A percentile compares a stretch with the other conserved stretches of the same genome.
Conservation (phyloP, 1,140 invertebrate genomes). For the Mamestra configurata region DNA sequence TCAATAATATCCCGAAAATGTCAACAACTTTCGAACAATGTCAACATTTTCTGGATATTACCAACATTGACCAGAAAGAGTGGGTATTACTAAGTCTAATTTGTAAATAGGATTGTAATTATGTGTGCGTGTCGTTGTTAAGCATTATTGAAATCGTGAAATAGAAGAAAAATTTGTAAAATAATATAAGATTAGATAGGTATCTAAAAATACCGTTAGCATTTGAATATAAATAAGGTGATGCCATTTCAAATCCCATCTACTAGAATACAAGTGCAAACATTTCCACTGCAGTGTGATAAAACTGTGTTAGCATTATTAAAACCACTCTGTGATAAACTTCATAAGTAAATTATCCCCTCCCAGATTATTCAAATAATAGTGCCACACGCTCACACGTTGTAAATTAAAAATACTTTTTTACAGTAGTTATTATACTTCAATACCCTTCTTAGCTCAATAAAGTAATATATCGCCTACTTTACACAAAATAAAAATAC, state of each 20-base stretch:
- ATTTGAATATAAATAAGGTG: not conserved
- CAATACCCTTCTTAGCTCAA: not conserved
- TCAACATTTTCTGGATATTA: not conserved
- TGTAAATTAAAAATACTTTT: not conserved
- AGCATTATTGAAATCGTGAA: not conserved
- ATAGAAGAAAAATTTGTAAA: not conserved
- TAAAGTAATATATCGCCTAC: conserved; percentile 2
- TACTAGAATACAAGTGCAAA: not conserved
- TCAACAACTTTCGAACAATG: not conserved
- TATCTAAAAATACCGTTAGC: not conserved
- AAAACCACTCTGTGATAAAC: not conserved
- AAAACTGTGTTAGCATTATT: not conserved
- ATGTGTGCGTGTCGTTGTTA: not conserved
- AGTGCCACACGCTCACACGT: not conserved
- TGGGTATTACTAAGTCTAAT: not conserved
- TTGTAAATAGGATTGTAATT: not conserved
- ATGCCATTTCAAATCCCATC: not conserved
- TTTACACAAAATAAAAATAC: not conserved
- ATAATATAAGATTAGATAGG: not conserved
- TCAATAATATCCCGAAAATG: no score
- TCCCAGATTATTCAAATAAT: not conserved
- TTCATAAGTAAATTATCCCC: not conserved
- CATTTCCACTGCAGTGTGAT: not conserved
- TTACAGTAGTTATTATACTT: no score
- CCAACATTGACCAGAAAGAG: not conserved